Evolutionary conservation across 1,140 invertebrate genomes (phyloP).

Genomic region (Platorchestia sp.): DNA sequence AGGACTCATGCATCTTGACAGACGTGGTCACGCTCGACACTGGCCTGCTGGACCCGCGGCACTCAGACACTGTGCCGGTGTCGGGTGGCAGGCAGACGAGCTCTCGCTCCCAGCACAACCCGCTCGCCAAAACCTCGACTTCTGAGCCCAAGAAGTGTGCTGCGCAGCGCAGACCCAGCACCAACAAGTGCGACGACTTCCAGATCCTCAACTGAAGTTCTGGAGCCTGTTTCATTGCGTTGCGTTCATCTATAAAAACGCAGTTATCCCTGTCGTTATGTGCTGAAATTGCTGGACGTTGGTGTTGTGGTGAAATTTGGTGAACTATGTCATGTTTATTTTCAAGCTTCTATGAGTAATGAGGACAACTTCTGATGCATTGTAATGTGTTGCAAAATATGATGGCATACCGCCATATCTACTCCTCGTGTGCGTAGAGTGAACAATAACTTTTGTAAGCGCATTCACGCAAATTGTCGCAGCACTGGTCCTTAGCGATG

Average conservation of each 20-base stretch:
- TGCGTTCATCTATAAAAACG: neutral
- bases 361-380: neutral
- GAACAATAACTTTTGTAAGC: neutral
- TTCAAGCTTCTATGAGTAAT: neutral
- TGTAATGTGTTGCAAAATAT: neutral
- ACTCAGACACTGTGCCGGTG: too few relatives aligned
- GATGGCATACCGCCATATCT: neutral
- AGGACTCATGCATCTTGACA: neutral
- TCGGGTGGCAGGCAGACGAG: neutral
- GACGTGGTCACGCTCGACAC: conserved; percentile 33
- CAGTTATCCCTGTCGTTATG: neutral
- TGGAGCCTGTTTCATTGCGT: neutral
- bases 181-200: neutral
- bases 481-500: neutral
- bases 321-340: neutral
- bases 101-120: neutral
- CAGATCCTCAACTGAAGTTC: neutral
- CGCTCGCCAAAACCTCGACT: neutral
- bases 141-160: neutral
- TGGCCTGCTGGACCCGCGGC: neutral
- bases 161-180: neutral
- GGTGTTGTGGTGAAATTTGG: neutral
- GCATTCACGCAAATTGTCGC: neutral
- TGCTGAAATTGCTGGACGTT: neutral
- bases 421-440: neutral